A percentile compares a stretch with the other conserved stretches of the same genome.
Evolutionary conservation across 2,113 vertebrate genomes (phyloP).

Genomic region (Sitta europaea): DNA sequence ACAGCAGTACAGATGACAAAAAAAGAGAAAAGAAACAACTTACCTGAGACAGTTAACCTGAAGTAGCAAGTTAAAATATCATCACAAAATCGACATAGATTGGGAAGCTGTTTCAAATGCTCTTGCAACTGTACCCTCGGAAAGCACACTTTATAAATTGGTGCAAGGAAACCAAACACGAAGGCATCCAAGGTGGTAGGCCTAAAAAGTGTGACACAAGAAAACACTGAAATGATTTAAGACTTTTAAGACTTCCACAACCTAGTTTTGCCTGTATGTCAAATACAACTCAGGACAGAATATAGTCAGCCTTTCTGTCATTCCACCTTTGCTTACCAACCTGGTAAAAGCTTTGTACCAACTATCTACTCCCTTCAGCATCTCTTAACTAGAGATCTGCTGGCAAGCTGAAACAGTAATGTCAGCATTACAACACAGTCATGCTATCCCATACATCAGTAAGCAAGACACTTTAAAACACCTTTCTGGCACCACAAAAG

Average conservation of each 20-base stretch:
- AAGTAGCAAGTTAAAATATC: conserved; percentile 87
- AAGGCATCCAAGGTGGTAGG: conserved; percentile 95
- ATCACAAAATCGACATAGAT: conserved; percentile 90
- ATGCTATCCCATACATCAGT: neutral
- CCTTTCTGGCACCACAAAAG: neutral
- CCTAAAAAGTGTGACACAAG: conserved; percentile 63
- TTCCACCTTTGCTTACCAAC: neutral
- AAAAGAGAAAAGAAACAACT: neutral
- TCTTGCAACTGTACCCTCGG: conserved; percentile 88
- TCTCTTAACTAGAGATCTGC: neutral
- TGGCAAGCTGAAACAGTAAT: neutral
- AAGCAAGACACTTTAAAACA: neutral
- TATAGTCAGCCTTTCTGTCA: neutral
- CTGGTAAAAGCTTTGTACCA: neutral
- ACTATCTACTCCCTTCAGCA: neutral
- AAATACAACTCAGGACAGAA: neutral
- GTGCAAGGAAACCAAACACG: conserved; percentile 92
- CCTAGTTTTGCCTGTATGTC: fast-evolving
- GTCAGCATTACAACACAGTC: neutral
- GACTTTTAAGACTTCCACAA: neutral
- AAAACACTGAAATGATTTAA: neutral
- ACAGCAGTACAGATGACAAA: neutral
- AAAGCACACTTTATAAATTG: conserved; percentile 87
- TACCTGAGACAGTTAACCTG: conserved; percentile 77
- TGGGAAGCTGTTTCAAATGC: conserved; percentile 90